phyloP scores from a whole-genome alignment of 2,888 invertebrate genomes.

The Synergus itoensis region DNA sequence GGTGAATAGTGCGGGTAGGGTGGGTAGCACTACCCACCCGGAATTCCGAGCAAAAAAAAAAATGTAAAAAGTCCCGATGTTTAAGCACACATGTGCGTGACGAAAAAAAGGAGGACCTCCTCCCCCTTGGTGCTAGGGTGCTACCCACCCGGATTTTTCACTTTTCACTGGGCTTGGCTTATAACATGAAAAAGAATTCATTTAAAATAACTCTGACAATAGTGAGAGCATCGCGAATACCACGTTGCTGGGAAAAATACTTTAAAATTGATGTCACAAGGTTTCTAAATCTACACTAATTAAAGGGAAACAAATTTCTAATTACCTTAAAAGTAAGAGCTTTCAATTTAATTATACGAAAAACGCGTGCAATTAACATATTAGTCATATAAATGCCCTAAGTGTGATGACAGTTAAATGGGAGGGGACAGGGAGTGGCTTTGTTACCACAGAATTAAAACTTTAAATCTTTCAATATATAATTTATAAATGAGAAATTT shows the following conservation, averaged over 20 bases:
- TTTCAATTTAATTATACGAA: not conserved
- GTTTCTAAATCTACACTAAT: not conserved
- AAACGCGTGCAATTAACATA: not conserved
- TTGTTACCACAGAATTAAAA: not conserved
- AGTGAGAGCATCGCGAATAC: not conserved
- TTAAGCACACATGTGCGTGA: no score
- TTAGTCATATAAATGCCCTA: constrained; percentile 30
- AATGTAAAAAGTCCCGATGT: no score
- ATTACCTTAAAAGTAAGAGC: not conserved
- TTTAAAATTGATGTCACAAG: not conserved
- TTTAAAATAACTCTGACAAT: not conserved
- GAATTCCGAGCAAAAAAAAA: no score
- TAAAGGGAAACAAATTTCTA: not conserved
- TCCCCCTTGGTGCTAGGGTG: no score
- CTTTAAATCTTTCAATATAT: not conserved
- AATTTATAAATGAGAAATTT: not conserved
- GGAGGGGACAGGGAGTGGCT: constrained; percentile 40
- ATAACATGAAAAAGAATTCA: not conserved
- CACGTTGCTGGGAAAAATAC: not conserved
- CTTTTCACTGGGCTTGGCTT: no score
- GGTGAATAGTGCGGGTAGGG: no score
- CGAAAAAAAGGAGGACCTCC: no score
- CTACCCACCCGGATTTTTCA: no score
- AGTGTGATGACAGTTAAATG: constrained; percentile 24
- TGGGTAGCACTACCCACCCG: no score